Evolutionary conservation across 2,888 invertebrate species (phyloP), one percentile per base, ranked within the genome.

Genomic region (Catonia carolina): DNA sequence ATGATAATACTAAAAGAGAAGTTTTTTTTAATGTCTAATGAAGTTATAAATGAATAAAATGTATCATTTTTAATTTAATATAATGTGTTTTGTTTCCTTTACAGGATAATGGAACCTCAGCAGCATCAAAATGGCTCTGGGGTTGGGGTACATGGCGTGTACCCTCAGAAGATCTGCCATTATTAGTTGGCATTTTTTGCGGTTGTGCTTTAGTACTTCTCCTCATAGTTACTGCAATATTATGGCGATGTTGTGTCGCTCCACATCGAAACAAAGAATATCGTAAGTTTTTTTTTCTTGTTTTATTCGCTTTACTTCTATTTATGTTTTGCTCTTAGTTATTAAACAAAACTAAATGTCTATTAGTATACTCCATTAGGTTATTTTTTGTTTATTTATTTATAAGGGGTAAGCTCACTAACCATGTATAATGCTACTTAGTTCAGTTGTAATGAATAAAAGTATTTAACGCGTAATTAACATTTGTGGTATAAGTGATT

Each of bases 221-320:
- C 67, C 72, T 81, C 67, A 75, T 83, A 70, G 77, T 82, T 70
- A 78, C 82, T 64, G 74, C 80, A 69, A 74, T 83, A 68, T 75
- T 83, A 67, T 83, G 82, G 74, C 79, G 81, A 72, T 83, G 82
- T 72, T 82, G 83, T 76, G 78, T 82, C 70, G 81, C 83, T 79
- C 83, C 83, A 67, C 79, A 81, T 63, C 78, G 81, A 69, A 82
- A 83, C 73, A 83, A 83, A 74, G 80, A 82, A 61, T 81, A 80
- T 69, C 80, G 83, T 83, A 73, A 77, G 77, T 70, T 31, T 18
- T 35, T 18, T 22, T 15, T 12, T 33, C 12, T 35, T n/a, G n/a
- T n/a, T n/a, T n/a, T n/a, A n/a, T n/a, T n/a, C n/a, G n/a, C 15
- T 12, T 7, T 39, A 12, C 7, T 39, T 14, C n/a, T n/a, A n/a